Base-by-base conservation (phyloP, 2,888 invertebrate genomes). In the Parapristionchus giblindavisi region DNA sequence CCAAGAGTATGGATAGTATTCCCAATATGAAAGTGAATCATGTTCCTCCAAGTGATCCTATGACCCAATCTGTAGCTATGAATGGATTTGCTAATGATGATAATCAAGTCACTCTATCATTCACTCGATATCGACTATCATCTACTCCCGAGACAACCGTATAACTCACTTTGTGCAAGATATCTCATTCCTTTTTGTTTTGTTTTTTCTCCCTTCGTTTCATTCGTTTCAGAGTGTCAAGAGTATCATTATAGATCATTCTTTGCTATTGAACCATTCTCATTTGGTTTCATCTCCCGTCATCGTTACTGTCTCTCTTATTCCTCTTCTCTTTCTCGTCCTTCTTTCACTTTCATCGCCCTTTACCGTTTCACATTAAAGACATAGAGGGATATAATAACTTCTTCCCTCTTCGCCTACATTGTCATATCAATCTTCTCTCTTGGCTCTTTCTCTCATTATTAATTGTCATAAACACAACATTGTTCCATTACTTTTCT, bases 81-180 rank as follows among this genome's bases (percentile, higher is more conserved):
- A 56, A 11, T 56, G 66, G 70, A 71, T 56, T 56, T 21, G 70
- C 54, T 4, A n/a, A 29, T 2, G 70, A 71, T 40, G 70, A 71
- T 40, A 71, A 48, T 40, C 70, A 71, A 56, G 56, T 71, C 17
- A 71, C 70, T 1, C 70, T 71, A 1, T 71, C 70, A 1, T 71
- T 71, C 56, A 71, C 70, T 56, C 40, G 70, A 17, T 71, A 71
- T n/a, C 8, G 70, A 56, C 70, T 71, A 24, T 56, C 70, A 0
- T 24, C 70, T 56, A 71, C 70, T 14, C 70, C 70, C 24, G 70
- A 71, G 29, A 71, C 70, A 14, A 71, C 70, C 36, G 70, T 71
- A 14, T 71, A 32, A 36, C 8, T 65, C 40, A n/a, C n/a, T n/a
- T n/a, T n/a, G n/a, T n/a, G n/a, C n/a, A n/a, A n/a, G n/a, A n/a